These are phyloP conservation scores for Parazoanthus swiftii DNA, from an alignment of 92 coral and sea anemone genomes.

Conservation along the genomic window DNA sequence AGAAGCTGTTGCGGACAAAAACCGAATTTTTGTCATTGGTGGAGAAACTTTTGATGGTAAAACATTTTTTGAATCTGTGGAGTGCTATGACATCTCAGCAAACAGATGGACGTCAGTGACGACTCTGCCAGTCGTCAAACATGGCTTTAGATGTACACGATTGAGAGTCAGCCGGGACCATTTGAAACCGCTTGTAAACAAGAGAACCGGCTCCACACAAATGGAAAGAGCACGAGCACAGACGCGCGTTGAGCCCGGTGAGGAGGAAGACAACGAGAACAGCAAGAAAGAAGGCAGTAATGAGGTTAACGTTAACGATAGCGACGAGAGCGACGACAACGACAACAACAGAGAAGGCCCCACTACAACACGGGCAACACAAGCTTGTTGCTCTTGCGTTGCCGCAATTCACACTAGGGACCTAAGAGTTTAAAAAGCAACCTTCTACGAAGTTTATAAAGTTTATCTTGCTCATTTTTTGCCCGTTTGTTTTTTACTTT, in stretches of 20 bases:
- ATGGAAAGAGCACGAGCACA: background rate
- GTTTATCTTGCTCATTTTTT: background rate
- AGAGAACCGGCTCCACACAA: background rate
- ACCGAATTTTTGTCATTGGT: slow-evolving; percentile 75
- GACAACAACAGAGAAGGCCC: background rate
- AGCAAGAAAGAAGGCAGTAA: background rate
- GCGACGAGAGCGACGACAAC: background rate
- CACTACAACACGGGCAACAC: background rate
- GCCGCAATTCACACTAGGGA: background rate
- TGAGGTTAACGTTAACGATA: background rate
- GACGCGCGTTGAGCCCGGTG: background rate
- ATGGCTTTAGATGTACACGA: slow-evolving; percentile 61
- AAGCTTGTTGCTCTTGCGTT: background rate
- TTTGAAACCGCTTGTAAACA: slow-evolving; percentile 43
- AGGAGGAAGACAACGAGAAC: background rate
- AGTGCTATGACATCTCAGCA: slow-evolving; percentile 63
- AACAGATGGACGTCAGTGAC: slow-evolving; percentile 63
- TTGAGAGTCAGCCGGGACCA: slow-evolving; percentile 49
- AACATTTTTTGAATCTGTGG: slow-evolving; percentile 65
- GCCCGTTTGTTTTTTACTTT: no score
- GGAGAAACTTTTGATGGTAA: slow-evolving; percentile 75
- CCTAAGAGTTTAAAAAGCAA: background rate
- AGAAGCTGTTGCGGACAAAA: slow-evolving; percentile 67
- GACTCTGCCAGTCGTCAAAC: slow-evolving; percentile 62
- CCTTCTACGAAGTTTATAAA: background rate